These are phyloP conservation scores for Ochropleura plecta DNA, from an alignment of 2,888 invertebrate species.

Conservation along the genomic window DNA sequence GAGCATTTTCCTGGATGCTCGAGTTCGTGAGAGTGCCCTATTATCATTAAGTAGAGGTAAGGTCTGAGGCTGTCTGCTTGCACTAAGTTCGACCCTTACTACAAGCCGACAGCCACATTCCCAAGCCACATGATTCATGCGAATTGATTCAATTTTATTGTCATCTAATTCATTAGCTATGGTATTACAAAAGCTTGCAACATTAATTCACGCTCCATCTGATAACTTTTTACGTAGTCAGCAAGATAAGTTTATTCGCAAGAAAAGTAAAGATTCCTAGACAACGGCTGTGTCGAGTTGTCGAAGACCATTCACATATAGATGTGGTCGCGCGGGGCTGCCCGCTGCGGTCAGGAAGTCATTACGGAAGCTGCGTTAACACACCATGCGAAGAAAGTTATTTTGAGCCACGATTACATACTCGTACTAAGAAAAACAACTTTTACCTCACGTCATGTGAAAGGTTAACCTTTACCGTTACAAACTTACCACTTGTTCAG, in stretches of 20 bases:
- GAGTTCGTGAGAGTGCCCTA: too few relatives aligned
- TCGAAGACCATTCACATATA: not conserved
- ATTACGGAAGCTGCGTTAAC: conserved; percentile 15
- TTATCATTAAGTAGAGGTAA: too few relatives aligned
- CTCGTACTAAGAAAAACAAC: conserved; percentile 37
- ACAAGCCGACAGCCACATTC: too few relatives aligned
- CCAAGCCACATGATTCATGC: not conserved
- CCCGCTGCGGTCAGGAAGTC: conserved; percentile 13
- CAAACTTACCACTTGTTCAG: conserved; percentile 1
- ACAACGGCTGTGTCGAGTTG: not conserved
- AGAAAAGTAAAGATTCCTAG: not conserved
- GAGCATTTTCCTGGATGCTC: too few relatives aligned
- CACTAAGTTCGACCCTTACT: too few relatives aligned
- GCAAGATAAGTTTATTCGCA: not conserved
- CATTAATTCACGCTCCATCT: not conserved
- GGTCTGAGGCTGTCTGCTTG: too few relatives aligned
- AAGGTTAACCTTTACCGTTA: conserved; percentile 19
- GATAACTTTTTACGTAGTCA: not conserved
- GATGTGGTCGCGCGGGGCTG: not conserved
- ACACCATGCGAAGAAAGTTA: conserved; percentile 46
- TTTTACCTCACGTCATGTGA: conserved; percentile 41
- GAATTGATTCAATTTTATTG: too few relatives aligned
- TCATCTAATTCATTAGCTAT: not conserved
- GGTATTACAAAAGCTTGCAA: not conserved
- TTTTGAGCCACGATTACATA: conserved; percentile 10